phyloP scores from a whole-genome alignment of 2,888 invertebrate genomes.

The Ceriagrion tenellum region DNA sequence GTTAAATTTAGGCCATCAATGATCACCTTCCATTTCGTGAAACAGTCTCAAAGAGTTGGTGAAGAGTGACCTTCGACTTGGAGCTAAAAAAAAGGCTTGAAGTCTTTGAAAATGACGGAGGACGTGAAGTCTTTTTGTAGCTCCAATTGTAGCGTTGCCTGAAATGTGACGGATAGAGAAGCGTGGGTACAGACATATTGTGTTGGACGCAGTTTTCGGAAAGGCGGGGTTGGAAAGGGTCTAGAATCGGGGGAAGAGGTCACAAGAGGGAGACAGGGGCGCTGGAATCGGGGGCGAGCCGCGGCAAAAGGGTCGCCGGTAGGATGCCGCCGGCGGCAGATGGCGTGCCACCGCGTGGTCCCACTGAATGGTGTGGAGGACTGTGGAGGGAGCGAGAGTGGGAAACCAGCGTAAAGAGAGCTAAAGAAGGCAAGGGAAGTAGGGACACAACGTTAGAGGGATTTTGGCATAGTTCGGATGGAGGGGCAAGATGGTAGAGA shows the following conservation, averaged over 20 bases:
- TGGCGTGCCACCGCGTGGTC: neutral
- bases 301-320: neutral
- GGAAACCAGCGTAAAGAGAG: no score
- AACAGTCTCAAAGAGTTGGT: no score
- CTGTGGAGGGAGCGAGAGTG: neutral
- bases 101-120: no score
- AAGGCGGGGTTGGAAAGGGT: neutral
- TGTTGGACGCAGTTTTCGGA: neutral
- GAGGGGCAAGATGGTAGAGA: neutral
- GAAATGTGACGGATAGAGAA: neutral
- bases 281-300: neutral
- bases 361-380: neutral
- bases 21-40: no score
- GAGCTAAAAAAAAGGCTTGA: no score
- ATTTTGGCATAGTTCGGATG: neutral
- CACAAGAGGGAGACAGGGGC: neutral
- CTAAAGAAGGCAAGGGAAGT: neutral
- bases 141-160: neutral
- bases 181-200: neutral
- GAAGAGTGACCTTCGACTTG: no score
- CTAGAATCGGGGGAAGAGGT: neutral
- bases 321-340: slow-evolving; percentile 4
- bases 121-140: neutral
- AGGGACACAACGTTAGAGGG: neutral
- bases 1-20: no score